Evolutionary conservation across 2,888 invertebrate genomes (phyloP).

Genomic region (Trichopoda pennipes): DNA sequence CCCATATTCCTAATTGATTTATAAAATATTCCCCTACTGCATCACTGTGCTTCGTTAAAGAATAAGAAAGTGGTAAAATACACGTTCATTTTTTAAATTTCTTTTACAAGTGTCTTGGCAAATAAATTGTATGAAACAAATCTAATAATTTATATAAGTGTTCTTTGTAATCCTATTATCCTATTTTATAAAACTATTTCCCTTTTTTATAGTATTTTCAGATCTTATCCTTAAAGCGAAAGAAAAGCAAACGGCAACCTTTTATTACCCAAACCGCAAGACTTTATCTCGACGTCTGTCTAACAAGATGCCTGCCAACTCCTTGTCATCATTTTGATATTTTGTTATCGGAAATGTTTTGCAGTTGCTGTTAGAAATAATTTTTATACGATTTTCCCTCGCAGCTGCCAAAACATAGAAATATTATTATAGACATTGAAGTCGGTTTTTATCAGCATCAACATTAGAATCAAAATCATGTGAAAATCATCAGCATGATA

Average conservation of each 20-base stretch:
- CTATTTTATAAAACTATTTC: too few relatives aligned
- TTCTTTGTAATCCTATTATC: too few relatives aligned
- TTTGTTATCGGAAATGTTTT: conserved; percentile 52
- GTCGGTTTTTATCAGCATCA: conserved; percentile 49
- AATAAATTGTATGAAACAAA: too few relatives aligned
- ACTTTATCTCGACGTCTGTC: not conserved
- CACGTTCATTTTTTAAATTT: too few relatives aligned
- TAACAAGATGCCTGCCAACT: not conserved
- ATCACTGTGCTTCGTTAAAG: too few relatives aligned
- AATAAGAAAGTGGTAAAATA: too few relatives aligned
- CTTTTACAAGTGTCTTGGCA: too few relatives aligned
- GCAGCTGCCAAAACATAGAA: conserved; percentile 33
- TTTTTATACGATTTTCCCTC: not conserved
- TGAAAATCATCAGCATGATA: conserved; percentile 47
- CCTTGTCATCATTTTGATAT: not conserved
- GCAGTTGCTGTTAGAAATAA: conserved; percentile 11
- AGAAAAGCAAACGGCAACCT: not conserved
- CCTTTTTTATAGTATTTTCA: not conserved
- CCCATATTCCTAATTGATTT: too few relatives aligned
- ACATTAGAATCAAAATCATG: conserved; percentile 44
- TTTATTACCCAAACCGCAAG: conserved; percentile 2
- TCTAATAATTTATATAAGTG: too few relatives aligned
- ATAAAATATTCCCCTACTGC: too few relatives aligned
- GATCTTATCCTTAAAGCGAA: not conserved
- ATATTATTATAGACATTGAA: conserved; percentile 37